Evolutionary conservation across 2,113 vertebrate genomes (phyloP), one percentile per base, ranked within the genome.

Genomic region (Fregata magnificens): DNA sequence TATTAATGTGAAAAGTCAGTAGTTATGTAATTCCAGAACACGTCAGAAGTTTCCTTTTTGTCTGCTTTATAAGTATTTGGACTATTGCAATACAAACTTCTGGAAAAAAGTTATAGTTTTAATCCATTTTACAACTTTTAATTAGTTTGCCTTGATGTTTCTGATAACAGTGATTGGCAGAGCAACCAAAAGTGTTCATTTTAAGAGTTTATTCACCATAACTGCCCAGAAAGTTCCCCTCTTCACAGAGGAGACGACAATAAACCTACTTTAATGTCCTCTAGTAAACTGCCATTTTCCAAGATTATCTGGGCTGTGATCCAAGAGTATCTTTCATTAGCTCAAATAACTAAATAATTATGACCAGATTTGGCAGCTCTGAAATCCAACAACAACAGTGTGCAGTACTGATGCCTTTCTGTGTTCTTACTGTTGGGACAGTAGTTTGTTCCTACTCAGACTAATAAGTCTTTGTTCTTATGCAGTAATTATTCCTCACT

Each of bases 241-340:
- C 63, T 88, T 93, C 78, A 62, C 28, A 61, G 38, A 88, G 52
- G 28, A 82, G 32, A 90, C 45, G 59, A 71, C 84, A 96, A 61
- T 83, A 97, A 97, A 95, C 94, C 76, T 50, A 65, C 63, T 96
- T 88, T 55, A 95, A 88, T 55, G 93, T 95, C 84, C 49, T 95
- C 71, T 90, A 95, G 82, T 71, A 94, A 96, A 87, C 84, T 81
- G 66, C 87, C 78, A 74, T 96, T 97, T 97, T 96, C 87, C 94
- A 97, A 80, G 94, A 97, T 85, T 93, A 94, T 77, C 91, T 94
- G 89, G 96, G 95, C 94, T 82, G 78, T 50, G 42, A 82, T 91
- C 95, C 96, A 96, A 94, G 34, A 87, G 73, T 82, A 96, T 95
- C 93, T 95, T 95, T 95, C 96, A 97, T 97, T 96, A 97, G 89